Base-by-base conservation (phyloP, 2,797 vertebrate species). In the Dryobates pubescens region DNA sequence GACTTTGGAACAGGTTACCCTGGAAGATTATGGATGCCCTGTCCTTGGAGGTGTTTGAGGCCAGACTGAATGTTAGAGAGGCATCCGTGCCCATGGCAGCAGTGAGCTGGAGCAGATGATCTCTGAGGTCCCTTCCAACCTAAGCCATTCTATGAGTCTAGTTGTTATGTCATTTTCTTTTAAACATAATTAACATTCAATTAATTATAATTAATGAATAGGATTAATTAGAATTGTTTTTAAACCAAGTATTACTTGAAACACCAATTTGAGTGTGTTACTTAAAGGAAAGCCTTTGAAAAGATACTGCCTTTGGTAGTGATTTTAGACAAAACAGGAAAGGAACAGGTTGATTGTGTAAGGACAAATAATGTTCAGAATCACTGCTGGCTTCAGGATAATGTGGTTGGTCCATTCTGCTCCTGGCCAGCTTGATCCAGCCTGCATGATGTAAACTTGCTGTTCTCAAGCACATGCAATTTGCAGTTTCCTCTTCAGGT, bases 401-500 rank as follows among this genome's bases (percentile, higher is more conserved):
- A 61, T 0, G 0, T 17, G 15, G 13, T 75, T 17, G 17, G 11
- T 75, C 67, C 1, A 0, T 70, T 72, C 53, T 75, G 32, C 6
- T 18, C 19, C 47, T 61, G 49, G 23, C 32, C 57, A 49, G 17
- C 23, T 13, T 51, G 43, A 59, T n/a, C 30, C 61, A 32, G 17
- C 30, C 14, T 62, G 13, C 9, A 1, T 6, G 24, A 17, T 49
- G 53, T 51, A 19, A 58, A 32, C 8, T 29, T 20, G 43, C 24
- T 56, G 13, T 90, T 73, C 58, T 58, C 45, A 58, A 2, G 20
- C 36, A n/a, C 47, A 1, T 65, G 87, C 56, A 85, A 27, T 93
- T 90, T 83, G 49, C 47, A 17, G 17, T 72, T 75, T 30, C 17
- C 26, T 85, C 95, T 89, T 54, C 81, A 96, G 95, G 77, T 93